A percentile compares a stretch with the other conserved stretches of the same genome.
Conservation (phyloP, 1,140 invertebrate genomes). For the Drosophila micromelanica region DNA sequence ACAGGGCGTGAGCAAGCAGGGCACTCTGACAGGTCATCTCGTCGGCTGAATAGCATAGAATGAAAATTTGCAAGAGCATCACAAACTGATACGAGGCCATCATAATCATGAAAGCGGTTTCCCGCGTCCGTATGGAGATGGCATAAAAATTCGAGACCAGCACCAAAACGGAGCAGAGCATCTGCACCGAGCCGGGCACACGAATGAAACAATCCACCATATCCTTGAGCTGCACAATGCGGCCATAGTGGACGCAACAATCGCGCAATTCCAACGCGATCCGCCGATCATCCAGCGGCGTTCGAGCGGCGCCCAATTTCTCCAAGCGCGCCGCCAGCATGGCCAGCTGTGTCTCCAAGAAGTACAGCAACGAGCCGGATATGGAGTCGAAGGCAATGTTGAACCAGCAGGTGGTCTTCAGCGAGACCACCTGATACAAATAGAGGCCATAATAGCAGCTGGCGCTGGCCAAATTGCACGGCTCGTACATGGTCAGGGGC, state of each 20-base stretch:
- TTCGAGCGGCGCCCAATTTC: conserved; percentile 26
- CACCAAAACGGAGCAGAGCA: conserved; percentile 70
- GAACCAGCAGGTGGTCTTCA: conserved; percentile 59
- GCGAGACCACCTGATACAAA: conserved; percentile 50
- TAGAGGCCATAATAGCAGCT: conserved; percentile 49
- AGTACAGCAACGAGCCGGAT: conserved; percentile 48
- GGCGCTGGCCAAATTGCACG: conserved; percentile 33
- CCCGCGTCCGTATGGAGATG: conserved; percentile 53
- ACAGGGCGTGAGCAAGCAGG: conserved; percentile 53
- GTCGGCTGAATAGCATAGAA: conserved; percentile 72
- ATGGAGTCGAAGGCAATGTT: conserved; percentile 74
- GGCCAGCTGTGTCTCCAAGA: conserved; percentile 53
- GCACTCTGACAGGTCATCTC: conserved; percentile 66
- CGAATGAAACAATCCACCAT: conserved; percentile 60
- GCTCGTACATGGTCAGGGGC: conserved; percentile 61
- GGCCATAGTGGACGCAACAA: conserved; percentile 52
- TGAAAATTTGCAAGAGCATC: conserved; percentile 77
- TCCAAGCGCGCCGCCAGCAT: conserved; percentile 58
- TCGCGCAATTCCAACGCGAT: conserved; percentile 48
- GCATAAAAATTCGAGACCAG: conserved; percentile 72
- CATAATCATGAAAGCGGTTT: conserved; percentile 51
- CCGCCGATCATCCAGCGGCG: conserved; percentile 8
- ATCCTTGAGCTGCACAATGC: conserved; percentile 52
- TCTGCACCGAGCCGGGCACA: conserved; percentile 61
- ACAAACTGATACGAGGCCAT: conserved; percentile 61